Evolutionary conservation across 2,113 vertebrate genomes (phyloP).

Genomic region (Vombatus ursinus): DNA sequence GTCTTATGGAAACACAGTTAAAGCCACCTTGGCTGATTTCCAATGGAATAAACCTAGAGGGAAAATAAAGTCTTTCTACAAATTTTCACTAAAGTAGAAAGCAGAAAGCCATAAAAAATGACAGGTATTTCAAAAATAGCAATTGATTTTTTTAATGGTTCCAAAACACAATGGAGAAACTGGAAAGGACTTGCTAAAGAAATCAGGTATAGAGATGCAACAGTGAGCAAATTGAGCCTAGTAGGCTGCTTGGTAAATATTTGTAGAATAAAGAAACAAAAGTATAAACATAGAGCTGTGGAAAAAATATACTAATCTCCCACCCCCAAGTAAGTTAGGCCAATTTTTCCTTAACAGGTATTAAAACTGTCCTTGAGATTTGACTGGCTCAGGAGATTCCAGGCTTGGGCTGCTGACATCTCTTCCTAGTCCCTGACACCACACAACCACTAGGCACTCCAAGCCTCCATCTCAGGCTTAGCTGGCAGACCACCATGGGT

Average conservation of each 20-base stretch:
- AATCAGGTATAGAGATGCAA: constrained; percentile 43
- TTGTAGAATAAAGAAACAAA: background rate
- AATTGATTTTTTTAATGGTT: constrained; percentile 27
- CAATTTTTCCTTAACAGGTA: background rate
- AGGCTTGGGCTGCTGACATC: background rate
- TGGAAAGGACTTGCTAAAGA: constrained; percentile 43
- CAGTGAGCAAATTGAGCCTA: background rate
- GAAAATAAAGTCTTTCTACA: constrained; percentile 35
- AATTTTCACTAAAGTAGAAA: constrained; percentile 6
- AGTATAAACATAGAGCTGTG: background rate
- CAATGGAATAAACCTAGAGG: constrained; percentile 34
- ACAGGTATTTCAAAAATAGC: constrained; percentile 22
- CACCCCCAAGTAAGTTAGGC: background rate
- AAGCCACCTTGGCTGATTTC: constrained; percentile 23
- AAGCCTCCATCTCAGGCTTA: background rate
- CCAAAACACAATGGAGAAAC: constrained; percentile 21
- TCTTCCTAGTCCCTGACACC: background rate
- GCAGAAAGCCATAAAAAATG: constrained; percentile 15
- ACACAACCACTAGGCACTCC: background rate
- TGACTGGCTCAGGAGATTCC: too few species aligned
- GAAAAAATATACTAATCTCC: background rate
- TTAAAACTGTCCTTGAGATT: too few species aligned
- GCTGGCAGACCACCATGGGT: background rate
- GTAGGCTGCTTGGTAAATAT: background rate
- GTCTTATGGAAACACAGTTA: constrained; percentile 8